These are phyloP conservation scores for Drosophila malerkotliana DNA, from an alignment of 1,140 invertebrate genomes.

Conservation along the genomic window DNA sequence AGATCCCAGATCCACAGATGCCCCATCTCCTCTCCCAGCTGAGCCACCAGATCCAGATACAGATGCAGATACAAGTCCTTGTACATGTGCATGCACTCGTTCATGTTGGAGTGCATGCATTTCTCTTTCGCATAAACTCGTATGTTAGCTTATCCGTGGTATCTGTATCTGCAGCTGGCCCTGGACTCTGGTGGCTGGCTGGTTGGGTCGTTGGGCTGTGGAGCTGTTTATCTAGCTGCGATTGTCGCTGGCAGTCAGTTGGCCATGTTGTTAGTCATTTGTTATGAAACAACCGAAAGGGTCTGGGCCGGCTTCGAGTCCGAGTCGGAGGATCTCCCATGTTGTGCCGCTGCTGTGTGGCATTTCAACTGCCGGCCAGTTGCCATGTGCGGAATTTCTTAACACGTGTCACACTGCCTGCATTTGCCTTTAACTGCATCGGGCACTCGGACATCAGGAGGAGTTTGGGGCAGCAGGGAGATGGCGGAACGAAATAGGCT, in stretches of 20 bases:
- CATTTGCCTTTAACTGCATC: conserved; percentile 49
- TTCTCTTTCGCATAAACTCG: conserved; percentile 34
- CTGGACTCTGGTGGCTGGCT: not conserved
- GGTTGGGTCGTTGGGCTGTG: not conserved
- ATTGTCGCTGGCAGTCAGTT: conserved; percentile 59
- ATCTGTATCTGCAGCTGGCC: conserved; percentile 39
- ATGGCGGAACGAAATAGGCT: conserved; percentile 13
- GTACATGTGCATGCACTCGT: conserved; percentile 43
- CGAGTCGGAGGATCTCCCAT: conserved; percentile 41
- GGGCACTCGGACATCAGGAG: not conserved
- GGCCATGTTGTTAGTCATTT: conserved; percentile 80
- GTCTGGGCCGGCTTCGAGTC: conserved; percentile 19
- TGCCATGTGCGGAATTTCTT: conserved; percentile 73
- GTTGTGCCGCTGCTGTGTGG: conserved; percentile 71
- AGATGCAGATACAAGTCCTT: conserved; percentile 22
- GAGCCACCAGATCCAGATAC: conserved; percentile 35
- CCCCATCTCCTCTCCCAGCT: conserved; percentile 20
- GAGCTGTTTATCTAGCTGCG: conserved; percentile 70
- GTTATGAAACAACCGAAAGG: conserved; percentile 75
- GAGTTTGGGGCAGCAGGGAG: not conserved
- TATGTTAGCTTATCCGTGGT: conserved; percentile 7
- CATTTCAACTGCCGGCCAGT: conserved; percentile 61
- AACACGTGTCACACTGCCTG: conserved; percentile 70
- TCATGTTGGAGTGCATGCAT: conserved; percentile 28
- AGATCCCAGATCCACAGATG: conserved; percentile 19